Evolutionary conservation across 2,797 vertebrate species (phyloP).

Genomic region (Acanthopagrus latus): DNA sequence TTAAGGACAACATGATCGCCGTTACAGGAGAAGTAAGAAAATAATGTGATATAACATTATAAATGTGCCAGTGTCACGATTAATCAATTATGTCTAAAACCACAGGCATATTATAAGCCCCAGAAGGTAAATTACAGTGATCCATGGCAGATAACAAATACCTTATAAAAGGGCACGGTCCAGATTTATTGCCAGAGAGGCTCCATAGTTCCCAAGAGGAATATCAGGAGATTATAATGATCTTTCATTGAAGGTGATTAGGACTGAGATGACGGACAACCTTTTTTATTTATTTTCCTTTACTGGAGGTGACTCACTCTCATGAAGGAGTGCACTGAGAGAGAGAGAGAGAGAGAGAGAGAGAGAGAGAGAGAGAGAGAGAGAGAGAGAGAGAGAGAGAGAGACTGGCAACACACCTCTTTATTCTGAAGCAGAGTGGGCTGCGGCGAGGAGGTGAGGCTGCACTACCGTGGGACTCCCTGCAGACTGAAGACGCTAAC

Average conservation of each 20-base stretch:
- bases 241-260: slow-evolving; percentile 8
- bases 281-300: not conserved
- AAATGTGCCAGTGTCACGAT: slow-evolving; percentile 9
- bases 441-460: slow-evolving; percentile 41
- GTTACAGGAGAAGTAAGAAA: not conserved
- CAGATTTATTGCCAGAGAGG: slow-evolving; percentile 11
- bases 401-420: slow-evolving; percentile 31
- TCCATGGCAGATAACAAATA: slow-evolving; percentile 1
- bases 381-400: slow-evolving; percentile 23
- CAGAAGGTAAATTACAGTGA: slow-evolving; percentile 10
- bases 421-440: slow-evolving; percentile 40
- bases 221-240: slow-evolving; percentile 17
- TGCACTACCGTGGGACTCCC: slow-evolving; percentile 32
- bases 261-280: not conserved
- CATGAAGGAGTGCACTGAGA: slow-evolving; percentile 19
- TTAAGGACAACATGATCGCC: not conserved
- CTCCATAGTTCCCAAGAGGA: slow-evolving; percentile 9
- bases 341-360: slow-evolving; percentile 17
- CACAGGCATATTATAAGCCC: slow-evolving; percentile 8
- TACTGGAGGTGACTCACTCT: slow-evolving; percentile 54
- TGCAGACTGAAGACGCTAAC: slow-evolving; percentile 35
- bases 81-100: slow-evolving; percentile 2
- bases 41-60: not conserved
- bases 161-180: slow-evolving; percentile 5
- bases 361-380: slow-evolving; percentile 19